Conservation (phyloP, 2,797 vertebrate species). For the Gymnopithys bicolor region DNA sequence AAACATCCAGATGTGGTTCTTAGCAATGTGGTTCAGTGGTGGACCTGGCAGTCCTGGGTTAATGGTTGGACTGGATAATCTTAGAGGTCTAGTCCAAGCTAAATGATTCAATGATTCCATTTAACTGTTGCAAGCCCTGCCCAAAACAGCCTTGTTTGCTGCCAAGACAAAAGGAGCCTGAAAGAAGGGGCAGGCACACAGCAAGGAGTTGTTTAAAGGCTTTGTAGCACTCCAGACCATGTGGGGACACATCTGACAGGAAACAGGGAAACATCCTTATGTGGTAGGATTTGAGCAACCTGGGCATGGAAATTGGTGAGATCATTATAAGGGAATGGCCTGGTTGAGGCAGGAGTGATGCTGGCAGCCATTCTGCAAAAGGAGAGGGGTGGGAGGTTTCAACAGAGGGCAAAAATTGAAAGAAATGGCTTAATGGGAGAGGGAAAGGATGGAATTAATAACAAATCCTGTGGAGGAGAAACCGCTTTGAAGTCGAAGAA, state of each 20-base stretch:
- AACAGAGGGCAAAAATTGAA: background rate
- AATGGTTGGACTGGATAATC: background rate
- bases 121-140: background rate
- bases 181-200: background rate
- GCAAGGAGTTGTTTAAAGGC: background rate
- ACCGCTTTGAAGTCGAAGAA: background rate
- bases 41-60: background rate
- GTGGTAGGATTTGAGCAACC: background rate
- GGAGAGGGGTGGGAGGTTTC: background rate
- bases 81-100: background rate
- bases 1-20: background rate
- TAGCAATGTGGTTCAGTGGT: background rate
- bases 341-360: background rate
- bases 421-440: background rate
- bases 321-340: background rate
- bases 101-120: background rate
- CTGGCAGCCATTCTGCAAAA: background rate
- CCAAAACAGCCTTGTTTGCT: background rate
- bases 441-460: background rate
- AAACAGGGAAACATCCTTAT: rapidly evolving
- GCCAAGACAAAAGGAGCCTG: background rate
- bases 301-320: background rate
- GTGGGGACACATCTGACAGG: background rate
- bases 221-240: background rate
- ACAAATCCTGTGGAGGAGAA: background rate